phyloP scores from a whole-genome alignment of 1,140 invertebrate genomes.

The Cydia strobilella region DNA sequence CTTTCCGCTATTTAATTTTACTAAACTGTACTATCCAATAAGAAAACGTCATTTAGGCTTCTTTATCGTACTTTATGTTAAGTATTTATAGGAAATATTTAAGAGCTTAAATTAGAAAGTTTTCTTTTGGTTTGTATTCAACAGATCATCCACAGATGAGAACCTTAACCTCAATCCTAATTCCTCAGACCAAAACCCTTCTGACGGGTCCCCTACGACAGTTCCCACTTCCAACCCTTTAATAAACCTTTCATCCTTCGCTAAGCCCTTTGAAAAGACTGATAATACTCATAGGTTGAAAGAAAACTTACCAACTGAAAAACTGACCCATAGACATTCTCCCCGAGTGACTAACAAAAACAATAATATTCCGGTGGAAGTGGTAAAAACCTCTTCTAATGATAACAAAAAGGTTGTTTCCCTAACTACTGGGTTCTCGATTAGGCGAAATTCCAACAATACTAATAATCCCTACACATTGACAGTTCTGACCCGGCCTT shows the following conservation, averaged over 20 bases:
- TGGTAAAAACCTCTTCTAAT: constrained; percentile 46
- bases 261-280: constrained; percentile 76
- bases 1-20: constrained; percentile 41
- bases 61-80: constrained; percentile 33
- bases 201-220: constrained; percentile 53
- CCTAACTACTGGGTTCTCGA: constrained; percentile 76
- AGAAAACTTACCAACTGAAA: constrained; percentile 62
- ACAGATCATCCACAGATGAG: constrained; percentile 80
- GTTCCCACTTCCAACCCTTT: constrained; percentile 53
- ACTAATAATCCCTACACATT: constrained; percentile 72
- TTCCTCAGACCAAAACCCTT: constrained; percentile 56
- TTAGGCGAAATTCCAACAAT: constrained; percentile 68
- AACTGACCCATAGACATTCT: constrained; percentile 51
- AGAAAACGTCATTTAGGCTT: constrained; percentile 29
- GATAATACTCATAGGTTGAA: constrained; percentile 62
- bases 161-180: constrained; percentile 67
- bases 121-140: constrained; percentile 79
- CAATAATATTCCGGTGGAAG: constrained; percentile 49
- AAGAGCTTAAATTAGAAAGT: constrained; percentile 72
- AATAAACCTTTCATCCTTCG: constrained; percentile 70
- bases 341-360: constrained; percentile 56
- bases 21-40: constrained; percentile 34
- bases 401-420: constrained; percentile 67
- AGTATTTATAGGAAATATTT: constrained; percentile 36
- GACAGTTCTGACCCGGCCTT: constrained; percentile 63